phyloP scores from a whole-genome alignment of 2,113 vertebrate genomes.

The Mellivora capensis region DNA sequence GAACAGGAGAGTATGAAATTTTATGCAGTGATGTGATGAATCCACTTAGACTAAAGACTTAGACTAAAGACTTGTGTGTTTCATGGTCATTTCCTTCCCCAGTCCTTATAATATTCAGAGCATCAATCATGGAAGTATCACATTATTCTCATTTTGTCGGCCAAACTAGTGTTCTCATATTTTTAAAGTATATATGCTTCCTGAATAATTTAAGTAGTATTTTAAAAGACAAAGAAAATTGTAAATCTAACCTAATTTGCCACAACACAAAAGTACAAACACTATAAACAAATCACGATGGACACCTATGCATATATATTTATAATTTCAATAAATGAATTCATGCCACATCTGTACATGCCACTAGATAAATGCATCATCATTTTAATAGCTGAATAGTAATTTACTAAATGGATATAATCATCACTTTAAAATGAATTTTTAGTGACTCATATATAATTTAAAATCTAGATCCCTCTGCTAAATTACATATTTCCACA shows the following conservation, averaged over 20 bases:
- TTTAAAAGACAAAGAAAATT: not conserved
- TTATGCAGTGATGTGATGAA: not conserved
- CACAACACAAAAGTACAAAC: not conserved
- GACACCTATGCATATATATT: not conserved
- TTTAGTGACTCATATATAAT: not conserved
- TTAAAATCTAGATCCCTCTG: not conserved
- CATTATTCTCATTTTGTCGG: not conserved
- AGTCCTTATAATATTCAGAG: not conserved
- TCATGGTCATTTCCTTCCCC: not conserved
- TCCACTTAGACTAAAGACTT: not conserved
- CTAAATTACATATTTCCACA: not conserved
- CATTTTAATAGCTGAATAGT: not conserved
- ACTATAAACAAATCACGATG: not conserved
- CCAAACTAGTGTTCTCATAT: not conserved
- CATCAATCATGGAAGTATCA: not conserved
- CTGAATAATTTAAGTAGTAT: not conserved
- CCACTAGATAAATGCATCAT: not conserved
- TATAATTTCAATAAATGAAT: not conserved
- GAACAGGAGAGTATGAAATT: not conserved
- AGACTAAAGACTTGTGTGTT: not conserved
- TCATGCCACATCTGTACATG: not conserved
- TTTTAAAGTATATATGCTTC: not conserved
- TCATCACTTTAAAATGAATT: not conserved
- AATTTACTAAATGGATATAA: not conserved
- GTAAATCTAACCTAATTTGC: not conserved